Percentiles rank a stretch among this genome's conserved stretches.
These are phyloP conservation scores for Dipodomys ordii DNA, from an alignment of 2,113 vertebrate genomes.

Conservation along the genomic window DNA sequence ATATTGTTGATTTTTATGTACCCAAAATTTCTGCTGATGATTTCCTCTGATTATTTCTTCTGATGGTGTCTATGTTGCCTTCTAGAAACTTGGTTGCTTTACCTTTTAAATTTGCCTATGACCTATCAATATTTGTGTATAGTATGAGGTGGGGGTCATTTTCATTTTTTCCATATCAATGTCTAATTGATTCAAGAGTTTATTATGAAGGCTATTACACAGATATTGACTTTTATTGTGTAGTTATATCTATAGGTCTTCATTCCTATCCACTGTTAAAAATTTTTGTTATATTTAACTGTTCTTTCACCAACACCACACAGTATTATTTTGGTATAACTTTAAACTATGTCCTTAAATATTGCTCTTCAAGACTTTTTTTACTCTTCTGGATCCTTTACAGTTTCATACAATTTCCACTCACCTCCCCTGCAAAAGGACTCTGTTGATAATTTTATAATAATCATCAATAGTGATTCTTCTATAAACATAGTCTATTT, in stretches of 20 bases:
- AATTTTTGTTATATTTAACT: not conserved
- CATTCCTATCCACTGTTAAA: not conserved
- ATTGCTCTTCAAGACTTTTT: constrained; percentile 12
- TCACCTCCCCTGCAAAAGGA: not conserved
- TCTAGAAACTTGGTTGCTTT: constrained; percentile 28
- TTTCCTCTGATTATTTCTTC: not conserved
- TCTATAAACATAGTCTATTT: not conserved
- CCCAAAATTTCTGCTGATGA: not conserved
- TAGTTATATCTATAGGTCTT: not conserved
- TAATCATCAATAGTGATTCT: too few species aligned
- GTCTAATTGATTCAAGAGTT: not conserved
- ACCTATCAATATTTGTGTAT: not conserved
- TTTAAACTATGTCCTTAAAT: constrained; percentile 29
- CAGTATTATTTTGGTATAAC: not conserved
- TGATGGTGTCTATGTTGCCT: not conserved
- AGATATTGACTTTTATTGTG: not conserved
- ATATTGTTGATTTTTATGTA: constrained; percentile 12
- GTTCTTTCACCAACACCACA: not conserved
- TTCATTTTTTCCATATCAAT: not conserved
- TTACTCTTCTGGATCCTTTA: not conserved
- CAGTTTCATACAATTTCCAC: constrained; percentile 1
- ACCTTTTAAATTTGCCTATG: not conserved
- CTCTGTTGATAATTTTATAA: not conserved
- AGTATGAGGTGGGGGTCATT: not conserved
- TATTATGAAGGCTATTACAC: not conserved